These are phyloP conservation scores for Teleogryllus oceanicus DNA, from an alignment of 2,888 invertebrate genomes.

Conservation along the genomic window DNA sequence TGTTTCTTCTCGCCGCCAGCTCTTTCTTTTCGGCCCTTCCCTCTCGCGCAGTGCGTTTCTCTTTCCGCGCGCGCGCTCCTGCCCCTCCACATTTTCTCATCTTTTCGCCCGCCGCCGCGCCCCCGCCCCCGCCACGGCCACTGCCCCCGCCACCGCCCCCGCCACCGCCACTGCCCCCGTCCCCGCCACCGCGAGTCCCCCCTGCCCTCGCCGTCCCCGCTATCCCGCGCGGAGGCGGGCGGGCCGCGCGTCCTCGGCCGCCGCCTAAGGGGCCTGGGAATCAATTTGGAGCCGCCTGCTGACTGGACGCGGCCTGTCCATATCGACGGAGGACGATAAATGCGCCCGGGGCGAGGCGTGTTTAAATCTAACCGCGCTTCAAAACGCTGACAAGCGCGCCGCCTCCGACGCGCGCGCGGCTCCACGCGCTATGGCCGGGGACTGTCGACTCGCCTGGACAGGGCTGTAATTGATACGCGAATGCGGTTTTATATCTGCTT, in stretches of 20 bases:
- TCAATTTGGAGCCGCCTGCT: constrained; percentile 18
- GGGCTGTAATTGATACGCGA: constrained; percentile 1
- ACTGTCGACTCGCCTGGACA: not conserved
- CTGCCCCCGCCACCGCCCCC: not conserved
- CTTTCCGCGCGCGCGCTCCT: not conserved
- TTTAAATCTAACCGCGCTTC: constrained; percentile 18
- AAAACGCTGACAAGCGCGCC: constrained; percentile 10
- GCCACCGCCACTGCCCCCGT: too few species aligned
- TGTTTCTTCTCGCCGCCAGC: too few species aligned
- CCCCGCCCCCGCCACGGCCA: not conserved
- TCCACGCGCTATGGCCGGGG: not conserved
- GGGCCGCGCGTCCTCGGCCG: not conserved
- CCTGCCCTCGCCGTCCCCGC: not conserved
- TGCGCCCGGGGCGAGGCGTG: not conserved
- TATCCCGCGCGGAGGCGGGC: not conserved
- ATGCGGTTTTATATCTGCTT: not conserved
- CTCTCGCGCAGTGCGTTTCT: too few species aligned
- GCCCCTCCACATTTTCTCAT: not conserved
- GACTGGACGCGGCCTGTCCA: constrained; percentile 1
- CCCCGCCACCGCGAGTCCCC: not conserved
- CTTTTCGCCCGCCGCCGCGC: not conserved
- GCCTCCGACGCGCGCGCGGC: not conserved
- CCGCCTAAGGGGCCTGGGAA: not conserved
- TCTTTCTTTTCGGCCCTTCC: too few species aligned
- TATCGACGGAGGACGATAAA: constrained; percentile 10